Conservation (phyloP, 2,113 vertebrate species). For the Bagarius yarrelli region DNA sequence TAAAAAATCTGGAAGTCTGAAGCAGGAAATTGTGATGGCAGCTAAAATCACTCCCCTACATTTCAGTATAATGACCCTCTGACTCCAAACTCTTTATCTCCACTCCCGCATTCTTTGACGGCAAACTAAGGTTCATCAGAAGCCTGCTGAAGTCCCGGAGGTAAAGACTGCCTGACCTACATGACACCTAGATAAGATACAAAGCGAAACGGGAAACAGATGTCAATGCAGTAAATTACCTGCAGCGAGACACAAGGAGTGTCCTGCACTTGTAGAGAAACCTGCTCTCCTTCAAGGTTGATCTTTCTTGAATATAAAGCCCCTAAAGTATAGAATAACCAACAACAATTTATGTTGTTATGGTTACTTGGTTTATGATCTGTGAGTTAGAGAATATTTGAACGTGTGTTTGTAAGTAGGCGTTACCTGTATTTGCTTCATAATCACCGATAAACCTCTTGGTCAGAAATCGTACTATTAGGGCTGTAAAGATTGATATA, state of each 20-base stretch:
- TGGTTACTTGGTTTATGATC: not conserved
- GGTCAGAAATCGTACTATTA: conserved; percentile 87
- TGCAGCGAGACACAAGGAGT: conserved; percentile 86
- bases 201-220: not conserved
- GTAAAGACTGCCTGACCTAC: conserved; percentile 31
- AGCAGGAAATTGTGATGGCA: conserved; percentile 5
- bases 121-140: conserved; percentile 49
- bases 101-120: conserved; percentile 40
- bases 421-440: conserved; percentile 88
- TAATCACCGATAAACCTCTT: conserved; percentile 93
- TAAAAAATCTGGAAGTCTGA: not conserved
- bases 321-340: conserved; percentile 64
- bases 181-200: conserved; percentile 24
- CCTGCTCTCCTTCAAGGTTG: conserved; percentile 84
- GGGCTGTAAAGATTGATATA: conserved; percentile 68
- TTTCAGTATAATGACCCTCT: conserved; percentile 38
- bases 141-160: conserved; percentile 27
- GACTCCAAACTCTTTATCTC: conserved; percentile 47
- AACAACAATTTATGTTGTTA: not conserved
- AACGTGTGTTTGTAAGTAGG: not conserved
- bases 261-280: conserved; percentile 89
- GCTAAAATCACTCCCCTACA: conserved; percentile 6
- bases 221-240: conserved; percentile 65
- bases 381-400: not conserved
- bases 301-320: conserved; percentile 89